phyloP scores from a whole-genome alignment of 35 echinoderm and acorn worm genomes.

The Amphiura filiformis region DNA sequence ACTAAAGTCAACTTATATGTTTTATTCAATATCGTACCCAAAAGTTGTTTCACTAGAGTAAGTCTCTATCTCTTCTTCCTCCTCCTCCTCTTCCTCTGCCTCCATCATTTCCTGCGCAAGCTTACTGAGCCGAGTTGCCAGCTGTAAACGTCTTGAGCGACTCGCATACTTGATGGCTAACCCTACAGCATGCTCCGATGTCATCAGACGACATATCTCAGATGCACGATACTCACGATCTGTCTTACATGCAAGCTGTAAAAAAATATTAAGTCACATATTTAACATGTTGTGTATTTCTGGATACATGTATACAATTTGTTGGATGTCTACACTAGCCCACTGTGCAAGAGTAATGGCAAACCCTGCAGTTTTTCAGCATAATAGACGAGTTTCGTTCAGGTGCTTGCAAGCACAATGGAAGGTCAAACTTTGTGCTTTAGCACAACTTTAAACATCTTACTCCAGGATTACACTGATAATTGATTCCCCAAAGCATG shows the following conservation, averaged over 20 bases:
- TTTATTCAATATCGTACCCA: no score
- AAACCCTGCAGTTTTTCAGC: no score
- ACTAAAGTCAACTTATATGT: no score
- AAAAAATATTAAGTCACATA: slow-evolving; percentile 17
- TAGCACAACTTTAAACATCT: no score
- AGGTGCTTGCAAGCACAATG: no score
- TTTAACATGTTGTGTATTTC: not conserved
- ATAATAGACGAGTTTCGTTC: no score
- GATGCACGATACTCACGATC: slow-evolving; percentile 77
- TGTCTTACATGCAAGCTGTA: slow-evolving; percentile 83
- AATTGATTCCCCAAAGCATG: no score
- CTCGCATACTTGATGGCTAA: slow-evolving; percentile 97
- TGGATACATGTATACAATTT: not conserved
- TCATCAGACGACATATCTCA: slow-evolving; percentile 85
- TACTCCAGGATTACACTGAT: no score
- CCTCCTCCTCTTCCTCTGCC: slow-evolving; percentile 60
- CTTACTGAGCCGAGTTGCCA: slow-evolving; percentile 79
- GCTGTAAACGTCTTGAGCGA: slow-evolving; percentile 63
- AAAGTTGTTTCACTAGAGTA: not conserved
- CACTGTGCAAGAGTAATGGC: no score
- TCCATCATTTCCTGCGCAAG: slow-evolving; percentile 72
- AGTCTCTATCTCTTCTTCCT: slow-evolving; percentile 41
- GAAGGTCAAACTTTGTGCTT: no score
- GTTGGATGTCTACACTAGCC: no score
- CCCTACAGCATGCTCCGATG: slow-evolving; percentile 72